These are phyloP conservation scores for Enteromius thamalakanensis DNA, from an alignment of 2,797 vertebrate genomes.

Conservation along the genomic window DNA sequence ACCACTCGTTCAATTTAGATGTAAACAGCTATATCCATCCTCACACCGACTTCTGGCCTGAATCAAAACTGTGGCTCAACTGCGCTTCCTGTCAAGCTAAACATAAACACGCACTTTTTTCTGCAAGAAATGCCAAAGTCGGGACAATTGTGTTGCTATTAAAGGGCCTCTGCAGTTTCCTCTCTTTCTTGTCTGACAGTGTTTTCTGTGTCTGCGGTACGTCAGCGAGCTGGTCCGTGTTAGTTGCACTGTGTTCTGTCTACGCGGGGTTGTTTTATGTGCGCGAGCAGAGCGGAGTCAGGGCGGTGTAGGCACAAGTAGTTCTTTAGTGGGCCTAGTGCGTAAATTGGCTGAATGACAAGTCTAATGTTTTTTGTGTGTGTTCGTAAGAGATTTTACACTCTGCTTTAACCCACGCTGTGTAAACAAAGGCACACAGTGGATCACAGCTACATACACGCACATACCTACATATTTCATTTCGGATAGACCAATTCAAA, in stretches of 20 bases:
- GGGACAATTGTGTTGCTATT: conserved; percentile 43
- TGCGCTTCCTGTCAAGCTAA: conserved; percentile 33
- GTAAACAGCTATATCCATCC: not conserved
- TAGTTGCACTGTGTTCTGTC: conserved; percentile 46
- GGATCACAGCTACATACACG: conserved; percentile 22
- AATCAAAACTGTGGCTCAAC: conserved; percentile 34
- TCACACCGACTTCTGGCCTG: conserved; percentile 25
- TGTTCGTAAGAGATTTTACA: conserved; percentile 22
- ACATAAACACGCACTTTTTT: conserved; percentile 49
- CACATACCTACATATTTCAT: conserved; percentile 25
- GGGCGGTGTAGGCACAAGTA: conserved; percentile 33
- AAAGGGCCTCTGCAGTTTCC: conserved; percentile 39
- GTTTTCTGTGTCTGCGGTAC: conserved; percentile 47
- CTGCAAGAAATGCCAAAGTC: conserved; percentile 34
- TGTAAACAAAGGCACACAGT: conserved; percentile 44
- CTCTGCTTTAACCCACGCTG: conserved; percentile 29
- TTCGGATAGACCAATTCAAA: conserved; percentile 37
- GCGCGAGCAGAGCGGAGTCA: conserved; percentile 1
- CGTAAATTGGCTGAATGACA: conserved; percentile 42
- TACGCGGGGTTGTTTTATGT: conserved; percentile 16
- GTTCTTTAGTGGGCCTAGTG: conserved; percentile 48
- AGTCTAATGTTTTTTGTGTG: conserved; percentile 13
- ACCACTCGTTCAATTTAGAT: conserved; percentile 12
- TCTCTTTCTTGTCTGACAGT: conserved; percentile 37
- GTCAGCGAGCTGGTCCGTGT: conserved; percentile 31